Base-by-base conservation (phyloP, 30 jellyfish, hydroid and myxozoan species). In the Aurelia sp. region DNA sequence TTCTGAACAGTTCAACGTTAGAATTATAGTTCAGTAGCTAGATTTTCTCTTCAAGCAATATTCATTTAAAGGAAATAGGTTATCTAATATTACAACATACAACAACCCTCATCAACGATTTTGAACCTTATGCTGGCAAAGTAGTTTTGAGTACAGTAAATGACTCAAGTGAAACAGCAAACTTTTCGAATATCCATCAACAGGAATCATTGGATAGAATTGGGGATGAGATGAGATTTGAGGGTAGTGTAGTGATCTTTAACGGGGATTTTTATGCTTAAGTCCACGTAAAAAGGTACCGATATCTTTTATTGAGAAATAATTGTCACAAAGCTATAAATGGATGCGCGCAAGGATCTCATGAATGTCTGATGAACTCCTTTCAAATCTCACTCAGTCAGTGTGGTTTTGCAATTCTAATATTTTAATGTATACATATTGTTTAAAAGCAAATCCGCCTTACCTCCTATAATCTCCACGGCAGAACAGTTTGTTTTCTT, bases 401-500 rank as follows among this genome's bases (percentile, higher is more conserved):
- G 31, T 75, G 86, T 38, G 86, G 86, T 57, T 73, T 75, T 57
- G 21, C 20, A 53, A 22, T 53, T 53, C 86, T 75, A 57, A 75
- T 75, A 76, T 75, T 75, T 44, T 44, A 44, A 44, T 44, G 55
- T 59, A 59, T 59, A 21, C 24, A 59, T n/a, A 59, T 21, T 59
- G 69, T 59, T 59, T 59, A 21, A 59, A 18, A 59, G 24, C 13
- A 18, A 21, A 59, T 72, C 87, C 74, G 24, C 30, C 97, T 62
- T 69, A 87, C 97, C 98, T 80, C 47, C 94, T 63, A 52, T 87
- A 88, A 71, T 92, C 98, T 61, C 88, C 79, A 15, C 87, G 63
- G 81, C 98, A 93, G 82, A 81, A 82, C 11, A 88, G 90, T 81
- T 82, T 84, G 88, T 79, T 87, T 19, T 93, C 96, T 74, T 78